These are phyloP conservation scores for Megaceryle alcyon DNA, from an alignment of 2,797 vertebrate genomes.

Conservation along the genomic window DNA sequence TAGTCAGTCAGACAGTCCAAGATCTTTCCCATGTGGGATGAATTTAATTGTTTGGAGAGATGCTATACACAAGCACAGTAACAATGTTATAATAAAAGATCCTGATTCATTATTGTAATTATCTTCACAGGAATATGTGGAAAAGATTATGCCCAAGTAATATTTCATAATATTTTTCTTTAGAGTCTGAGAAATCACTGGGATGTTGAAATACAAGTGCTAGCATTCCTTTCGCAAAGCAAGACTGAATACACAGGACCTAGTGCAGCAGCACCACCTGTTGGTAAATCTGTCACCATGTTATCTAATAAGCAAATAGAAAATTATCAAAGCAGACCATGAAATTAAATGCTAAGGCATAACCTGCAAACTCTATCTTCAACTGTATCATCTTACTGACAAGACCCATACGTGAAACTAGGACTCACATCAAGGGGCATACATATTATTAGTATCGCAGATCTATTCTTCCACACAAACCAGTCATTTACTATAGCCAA, in stretches of 20 bases:
- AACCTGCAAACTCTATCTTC: not conserved
- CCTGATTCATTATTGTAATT: constrained; percentile 4
- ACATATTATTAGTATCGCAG: no score
- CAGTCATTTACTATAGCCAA: not conserved
- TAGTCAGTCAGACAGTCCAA: not conserved
- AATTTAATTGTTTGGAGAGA: not conserved
- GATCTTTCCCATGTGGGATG: not conserved
- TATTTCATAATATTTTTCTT: constrained; percentile 23
- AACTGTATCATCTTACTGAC: not conserved
- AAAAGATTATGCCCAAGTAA: not conserved
- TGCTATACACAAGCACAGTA: not conserved
- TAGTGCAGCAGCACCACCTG: constrained; percentile 53
- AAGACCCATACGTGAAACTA: not conserved
- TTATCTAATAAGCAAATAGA: not conserved
- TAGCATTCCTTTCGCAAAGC: not conserved
- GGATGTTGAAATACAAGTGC: not conserved
- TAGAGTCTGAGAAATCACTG: not conserved
- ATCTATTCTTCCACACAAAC: not conserved
- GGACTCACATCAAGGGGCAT: not conserved
- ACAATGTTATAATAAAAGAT: not conserved
- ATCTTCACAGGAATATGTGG: not conserved
- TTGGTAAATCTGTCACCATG: not conserved
- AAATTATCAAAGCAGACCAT: not conserved
- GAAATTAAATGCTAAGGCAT: not conserved
- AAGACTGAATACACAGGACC: not conserved